These are phyloP conservation scores for Kryphioiulus occultus DNA, from an alignment of 2,888 invertebrate genomes.

Conservation along the genomic window DNA sequence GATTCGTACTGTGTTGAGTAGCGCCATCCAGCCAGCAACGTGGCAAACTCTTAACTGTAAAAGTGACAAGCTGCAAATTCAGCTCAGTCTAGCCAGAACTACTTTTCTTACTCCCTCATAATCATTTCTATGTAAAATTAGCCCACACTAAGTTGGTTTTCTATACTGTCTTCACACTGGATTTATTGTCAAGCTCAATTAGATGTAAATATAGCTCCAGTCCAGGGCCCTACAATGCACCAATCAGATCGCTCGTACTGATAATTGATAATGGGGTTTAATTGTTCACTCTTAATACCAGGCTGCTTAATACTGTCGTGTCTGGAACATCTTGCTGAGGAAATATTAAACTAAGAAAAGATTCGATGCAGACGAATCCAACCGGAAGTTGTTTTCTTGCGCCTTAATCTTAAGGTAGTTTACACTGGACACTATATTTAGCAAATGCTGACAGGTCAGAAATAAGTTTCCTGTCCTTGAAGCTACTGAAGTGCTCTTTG, in stretches of 20 bases:
- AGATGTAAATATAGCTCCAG: not conserved
- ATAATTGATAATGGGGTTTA: not conserved
- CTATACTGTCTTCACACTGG: not conserved
- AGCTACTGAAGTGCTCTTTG: too few species aligned
- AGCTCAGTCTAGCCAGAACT: not conserved
- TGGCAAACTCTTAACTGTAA: too few species aligned
- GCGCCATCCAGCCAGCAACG: not conserved
- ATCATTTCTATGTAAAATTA: not conserved
- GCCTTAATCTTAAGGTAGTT: too few species aligned
- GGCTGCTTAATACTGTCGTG: too few species aligned
- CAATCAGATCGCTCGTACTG: not conserved
- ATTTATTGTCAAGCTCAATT: not conserved
- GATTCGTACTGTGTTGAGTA: not conserved
- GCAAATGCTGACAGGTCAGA: too few species aligned
- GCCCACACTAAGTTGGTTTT: constrained; percentile 2
- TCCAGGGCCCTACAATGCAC: not conserved
- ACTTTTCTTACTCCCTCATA: not conserved
- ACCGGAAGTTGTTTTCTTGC: too few species aligned
- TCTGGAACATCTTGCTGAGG: too few species aligned
- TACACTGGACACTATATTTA: too few species aligned
- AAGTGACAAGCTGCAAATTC: not conserved
- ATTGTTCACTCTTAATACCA: not conserved
- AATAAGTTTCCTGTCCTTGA: too few species aligned
- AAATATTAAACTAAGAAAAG: too few species aligned
- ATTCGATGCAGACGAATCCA: too few species aligned